Percentiles rank a stretch among this genome's conserved stretches.
Conservation (phyloP, 2,797 vertebrate genomes). For the Squalus acanthias region DNA sequence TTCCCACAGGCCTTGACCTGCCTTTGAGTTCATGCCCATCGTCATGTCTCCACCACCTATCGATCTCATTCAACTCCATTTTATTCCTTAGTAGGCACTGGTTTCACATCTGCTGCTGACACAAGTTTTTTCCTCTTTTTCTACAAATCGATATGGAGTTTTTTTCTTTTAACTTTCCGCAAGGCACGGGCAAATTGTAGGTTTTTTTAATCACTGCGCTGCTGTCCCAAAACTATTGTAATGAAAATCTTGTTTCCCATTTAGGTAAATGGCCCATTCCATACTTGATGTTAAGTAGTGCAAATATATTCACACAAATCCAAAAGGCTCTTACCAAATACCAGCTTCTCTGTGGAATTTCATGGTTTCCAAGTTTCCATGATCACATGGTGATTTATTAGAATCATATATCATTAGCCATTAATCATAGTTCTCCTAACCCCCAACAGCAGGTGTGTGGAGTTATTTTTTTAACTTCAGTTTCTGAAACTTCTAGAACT, state of each 20-base stretch:
- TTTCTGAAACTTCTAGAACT: background rate
- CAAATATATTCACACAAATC: background rate
- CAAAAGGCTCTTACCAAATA: background rate
- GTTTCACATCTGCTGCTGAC: background rate
- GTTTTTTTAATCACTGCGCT: background rate
- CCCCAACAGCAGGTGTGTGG: conserved; percentile 31
- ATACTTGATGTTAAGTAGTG: background rate
- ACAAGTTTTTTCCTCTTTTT: background rate
- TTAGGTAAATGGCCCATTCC: background rate
- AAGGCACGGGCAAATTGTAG: background rate
- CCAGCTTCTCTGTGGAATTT: conserved; percentile 4
- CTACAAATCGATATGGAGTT: background rate
- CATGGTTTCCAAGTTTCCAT: conserved; percentile 24
- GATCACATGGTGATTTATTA: conserved; percentile 15
- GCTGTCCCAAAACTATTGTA: background rate
- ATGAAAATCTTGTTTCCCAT: background rate
- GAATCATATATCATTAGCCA: conserved; percentile 13
- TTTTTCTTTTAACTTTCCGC: background rate
- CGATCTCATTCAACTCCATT: background rate
- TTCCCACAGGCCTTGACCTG: background rate
- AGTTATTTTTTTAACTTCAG: conserved; percentile 18
- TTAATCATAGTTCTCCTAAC: conserved; percentile 10
- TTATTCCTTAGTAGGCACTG: background rate
- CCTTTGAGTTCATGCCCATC: background rate
- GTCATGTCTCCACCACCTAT: background rate